Evolutionary conservation across 2,888 invertebrate genomes (phyloP).

Genomic region (Diabrotica balteata): DNA sequence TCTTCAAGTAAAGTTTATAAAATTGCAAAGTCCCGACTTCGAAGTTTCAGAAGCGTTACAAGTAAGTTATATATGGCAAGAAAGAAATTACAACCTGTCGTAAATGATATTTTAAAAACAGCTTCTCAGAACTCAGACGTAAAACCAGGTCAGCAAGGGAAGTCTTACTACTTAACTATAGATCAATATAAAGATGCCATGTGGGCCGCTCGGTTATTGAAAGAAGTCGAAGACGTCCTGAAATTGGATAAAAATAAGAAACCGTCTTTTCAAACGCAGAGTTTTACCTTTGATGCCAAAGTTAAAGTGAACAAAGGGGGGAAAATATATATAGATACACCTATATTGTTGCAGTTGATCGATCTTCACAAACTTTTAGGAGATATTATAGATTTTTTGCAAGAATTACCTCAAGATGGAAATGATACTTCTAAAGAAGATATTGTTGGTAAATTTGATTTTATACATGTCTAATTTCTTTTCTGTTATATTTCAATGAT

Average conservation of each 20-base stretch:
- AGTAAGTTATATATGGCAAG: conserved; percentile 32
- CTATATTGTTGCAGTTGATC: conserved; percentile 39
- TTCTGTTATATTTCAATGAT: too few species aligned
- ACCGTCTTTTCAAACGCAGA: conserved; percentile 16
- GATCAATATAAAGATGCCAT: conserved; percentile 40
- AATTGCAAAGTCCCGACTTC: conserved; percentile 6
- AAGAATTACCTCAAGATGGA: conserved; percentile 18
- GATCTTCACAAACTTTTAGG: conserved; percentile 40
- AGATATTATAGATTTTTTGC: conserved; percentile 33
- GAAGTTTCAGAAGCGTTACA: conserved; percentile 16
- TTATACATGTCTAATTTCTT: too few species aligned
- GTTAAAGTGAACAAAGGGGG: conserved; percentile 36
- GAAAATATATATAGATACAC: conserved; percentile 38
- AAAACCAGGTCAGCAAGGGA: conserved; percentile 3
- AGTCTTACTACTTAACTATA: conserved; percentile 31
- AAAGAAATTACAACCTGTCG: conserved; percentile 33
- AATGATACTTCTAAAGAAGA: not conserved
- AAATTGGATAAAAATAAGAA: conserved; percentile 20
- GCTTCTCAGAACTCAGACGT: conserved; percentile 14
- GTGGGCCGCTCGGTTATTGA: conserved; percentile 36
- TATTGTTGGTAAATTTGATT: not conserved
- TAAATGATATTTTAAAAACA: conserved; percentile 31
- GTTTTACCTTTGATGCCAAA: conserved; percentile 34
- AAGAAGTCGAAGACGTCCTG: conserved; percentile 31
- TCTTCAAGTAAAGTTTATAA: conserved; percentile 14